A percentile compares a stretch with the other conserved stretches of the same genome.
phyloP scores from a whole-genome alignment of 2,888 invertebrate genomes.

The Ethmia dodecea region DNA sequence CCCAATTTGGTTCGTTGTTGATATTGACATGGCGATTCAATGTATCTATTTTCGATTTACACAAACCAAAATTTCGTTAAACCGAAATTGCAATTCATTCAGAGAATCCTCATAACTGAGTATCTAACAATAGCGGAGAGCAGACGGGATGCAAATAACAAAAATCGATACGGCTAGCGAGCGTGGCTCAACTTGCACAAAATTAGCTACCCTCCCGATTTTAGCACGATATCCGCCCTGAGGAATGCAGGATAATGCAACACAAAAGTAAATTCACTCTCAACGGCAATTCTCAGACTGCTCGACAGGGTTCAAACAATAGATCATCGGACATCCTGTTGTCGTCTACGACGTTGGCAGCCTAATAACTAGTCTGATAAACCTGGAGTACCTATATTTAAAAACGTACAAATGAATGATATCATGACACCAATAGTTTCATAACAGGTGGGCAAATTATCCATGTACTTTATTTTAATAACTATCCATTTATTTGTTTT shows the following conservation, averaged over 20 bases:
- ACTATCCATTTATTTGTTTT: no score
- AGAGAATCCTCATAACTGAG: slow-evolving; percentile 43
- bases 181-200: slow-evolving; percentile 60
- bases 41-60: no score
- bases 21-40: no score
- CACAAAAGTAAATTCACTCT: not conserved
- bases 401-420: not conserved
- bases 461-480: no score
- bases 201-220: slow-evolving; percentile 52
- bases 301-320: slow-evolving; percentile 51
- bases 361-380: slow-evolving; percentile 47
- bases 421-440: no score
- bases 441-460: no score
- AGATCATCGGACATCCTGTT: slow-evolving; percentile 60
- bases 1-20: no score
- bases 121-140: slow-evolving; percentile 64
- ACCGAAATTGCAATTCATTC: slow-evolving; percentile 18
- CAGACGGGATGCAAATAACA: slow-evolving; percentile 75
- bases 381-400: slow-evolving; percentile 27
- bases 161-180: slow-evolving; percentile 68
- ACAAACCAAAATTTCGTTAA: no score
- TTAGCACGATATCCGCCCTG: slow-evolving; percentile 37
- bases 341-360: slow-evolving; percentile 49
- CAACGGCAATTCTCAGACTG: slow-evolving; percentile 58
- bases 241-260: slow-evolving; percentile 7